Conservation (phyloP, 2,113 vertebrate genomes). For the Pteropus alecto region DNA sequence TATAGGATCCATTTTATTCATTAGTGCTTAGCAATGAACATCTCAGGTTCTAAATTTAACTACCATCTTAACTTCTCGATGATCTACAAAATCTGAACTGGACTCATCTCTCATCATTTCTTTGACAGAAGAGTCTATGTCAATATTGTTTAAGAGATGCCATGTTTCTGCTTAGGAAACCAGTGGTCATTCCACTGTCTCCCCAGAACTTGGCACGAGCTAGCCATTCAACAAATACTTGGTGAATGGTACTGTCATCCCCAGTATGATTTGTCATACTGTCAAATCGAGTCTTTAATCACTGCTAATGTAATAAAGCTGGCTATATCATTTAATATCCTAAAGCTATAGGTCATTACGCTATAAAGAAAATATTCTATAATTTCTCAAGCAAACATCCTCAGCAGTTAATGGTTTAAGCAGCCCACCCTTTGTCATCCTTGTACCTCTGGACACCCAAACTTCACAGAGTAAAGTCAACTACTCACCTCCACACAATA, state of each 20-base stretch:
- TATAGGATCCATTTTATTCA: neutral
- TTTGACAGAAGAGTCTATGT: neutral
- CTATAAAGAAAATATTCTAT: slow-evolving; percentile 17
- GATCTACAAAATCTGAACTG: neutral
- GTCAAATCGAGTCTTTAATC: slow-evolving; percentile 28
- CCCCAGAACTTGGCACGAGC: neutral
- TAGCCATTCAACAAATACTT: neutral
- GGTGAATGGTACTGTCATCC: neutral
- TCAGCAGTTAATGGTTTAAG: neutral
- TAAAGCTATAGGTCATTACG: neutral
- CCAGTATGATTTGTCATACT: neutral
- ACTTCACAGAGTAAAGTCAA: neutral
- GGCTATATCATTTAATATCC: neutral
- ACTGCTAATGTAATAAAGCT: slow-evolving; percentile 7
- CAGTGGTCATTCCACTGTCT: neutral
- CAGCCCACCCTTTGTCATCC: neutral
- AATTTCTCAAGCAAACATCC: neutral
- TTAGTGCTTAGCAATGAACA: slow-evolving; percentile 13
- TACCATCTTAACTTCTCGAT: neutral
- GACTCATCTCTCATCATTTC: neutral
- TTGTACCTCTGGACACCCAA: neutral
- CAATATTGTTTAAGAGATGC: neutral
- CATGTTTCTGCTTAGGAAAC: neutral
- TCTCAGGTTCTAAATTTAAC: neutral
- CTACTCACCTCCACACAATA: slow-evolving; percentile 93